Evolutionary conservation across 2,888 invertebrate species (phyloP), one percentile per base, ranked within the genome.

Genomic region (Volucella bombylans): DNA sequence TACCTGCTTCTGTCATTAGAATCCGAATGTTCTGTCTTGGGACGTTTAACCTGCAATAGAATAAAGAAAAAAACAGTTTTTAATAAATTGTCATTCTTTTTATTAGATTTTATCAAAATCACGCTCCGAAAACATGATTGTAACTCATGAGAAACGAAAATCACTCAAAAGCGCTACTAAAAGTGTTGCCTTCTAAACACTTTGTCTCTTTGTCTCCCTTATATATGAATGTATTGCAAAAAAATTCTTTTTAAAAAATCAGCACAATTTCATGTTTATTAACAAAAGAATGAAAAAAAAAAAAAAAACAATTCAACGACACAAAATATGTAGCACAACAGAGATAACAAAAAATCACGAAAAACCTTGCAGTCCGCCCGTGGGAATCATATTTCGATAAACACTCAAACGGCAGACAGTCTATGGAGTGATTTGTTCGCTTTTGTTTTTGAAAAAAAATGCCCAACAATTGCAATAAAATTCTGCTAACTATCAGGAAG

Each of bases 31-130:
- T 95, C 95, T 88, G 94, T 93, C 92, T 95, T 93, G 88, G 94
- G 93, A 92, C 95, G 93, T 92, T 95, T 95, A 92, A 95, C 95
- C 95, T 95, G 93, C 59, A 94, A 94, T 91, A 91, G 92, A 87
- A 87, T 87, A 23, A 76, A 69, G 86, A 73, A 55, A 57, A 80
- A 50, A 65, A 69, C 43, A 39, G 15, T 10, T 31, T 9, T 61
- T 65, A 62, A 18, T 64, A 68, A 71, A 43, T 52, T 38, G 9
- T 38, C 43, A 31, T 8, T 55, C 31, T 38, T 57, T 10, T 15
- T 9, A 41, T 68, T 41, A 14, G 10, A 39, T 55, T 68, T 52
- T 61, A 67, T 67, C 45, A 77, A 72, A 62, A 77, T 85, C 85
- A 85, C 85, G 85, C 81, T 64, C 38, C 59, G 57, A 65, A 55